phyloP scores from a whole-genome alignment of 1,140 invertebrate species.

The Homarus americanus region DNA sequence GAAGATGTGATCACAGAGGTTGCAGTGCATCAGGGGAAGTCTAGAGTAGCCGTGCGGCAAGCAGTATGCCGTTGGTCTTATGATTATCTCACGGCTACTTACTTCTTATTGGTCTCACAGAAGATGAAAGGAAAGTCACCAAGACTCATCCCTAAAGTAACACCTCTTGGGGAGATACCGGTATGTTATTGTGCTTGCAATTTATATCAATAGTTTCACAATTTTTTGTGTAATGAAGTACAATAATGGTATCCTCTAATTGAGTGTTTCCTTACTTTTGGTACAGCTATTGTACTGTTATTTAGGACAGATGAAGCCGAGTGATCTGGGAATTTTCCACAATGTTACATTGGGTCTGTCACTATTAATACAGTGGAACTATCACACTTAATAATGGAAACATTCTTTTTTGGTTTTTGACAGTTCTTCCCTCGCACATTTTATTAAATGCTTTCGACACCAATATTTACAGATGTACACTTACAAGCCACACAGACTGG shows the following conservation, averaged over 20 bases:
- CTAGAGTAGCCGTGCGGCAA: slow-evolving; percentile 74
- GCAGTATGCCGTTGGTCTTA: slow-evolving; percentile 82
- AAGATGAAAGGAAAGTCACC: slow-evolving; percentile 82
- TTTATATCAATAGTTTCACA: not conserved
- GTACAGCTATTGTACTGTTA: too few species aligned
- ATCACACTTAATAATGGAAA: too few species aligned
- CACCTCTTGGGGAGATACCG: slow-evolving; percentile 45
- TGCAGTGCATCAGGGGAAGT: slow-evolving; percentile 80
- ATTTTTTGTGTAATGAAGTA: not conserved
- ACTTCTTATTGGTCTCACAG: slow-evolving; percentile 84
- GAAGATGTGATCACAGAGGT: slow-evolving; percentile 84
- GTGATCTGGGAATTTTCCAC: too few species aligned
- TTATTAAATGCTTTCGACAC: too few species aligned
- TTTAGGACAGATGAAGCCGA: too few species aligned
- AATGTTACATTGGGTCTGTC: too few species aligned
- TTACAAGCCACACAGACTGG: too few species aligned
- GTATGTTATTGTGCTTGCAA: slow-evolving; percentile 43
- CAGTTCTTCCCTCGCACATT: too few species aligned
- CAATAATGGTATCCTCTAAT: not conserved
- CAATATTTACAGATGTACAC: too few species aligned
- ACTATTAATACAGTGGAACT: too few species aligned
- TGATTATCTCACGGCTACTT: slow-evolving; percentile 89
- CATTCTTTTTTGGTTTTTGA: too few species aligned
- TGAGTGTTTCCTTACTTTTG: too few species aligned
- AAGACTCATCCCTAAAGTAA: slow-evolving; percentile 48